Evolutionary conservation across 1,140 invertebrate genomes (phyloP), one percentile per base, ranked within the genome.

Genomic region (Bombus polaris): DNA sequence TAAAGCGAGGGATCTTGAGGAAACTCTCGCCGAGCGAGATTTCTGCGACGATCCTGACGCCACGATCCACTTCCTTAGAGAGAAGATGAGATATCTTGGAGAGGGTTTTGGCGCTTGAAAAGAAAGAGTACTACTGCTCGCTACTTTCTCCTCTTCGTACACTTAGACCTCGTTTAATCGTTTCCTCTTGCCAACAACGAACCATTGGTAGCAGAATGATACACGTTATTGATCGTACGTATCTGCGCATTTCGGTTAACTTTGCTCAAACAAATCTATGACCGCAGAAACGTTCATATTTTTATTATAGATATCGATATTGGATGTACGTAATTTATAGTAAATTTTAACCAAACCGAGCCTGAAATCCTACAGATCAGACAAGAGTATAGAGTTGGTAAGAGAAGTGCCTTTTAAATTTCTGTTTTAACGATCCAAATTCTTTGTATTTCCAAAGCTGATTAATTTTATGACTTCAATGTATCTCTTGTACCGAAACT

Each of bases 11-110:
- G 87, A 93, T 81, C 85, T 94, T 22, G 91, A 89, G n/a, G 91
- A 94, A 47, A 93, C 85, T 5, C 80, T 94, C 32, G 82, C 68
- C 1, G 94, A 94, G 74, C 90, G 90, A 70, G 91, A 94, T 82
- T 87, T 87, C 28, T 85, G 78, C 47, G 90, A 93, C 44, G 87
- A 91, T 70, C 88, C 92, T 10, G 92, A 90, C 62, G 91, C 91
- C 10, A 86, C 83, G 25, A 86, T 93, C 35, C 82, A 89, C 83
- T 87, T 89, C 42, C 68, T 92, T 47, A 88, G 86, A 44, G 87
- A 93, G 22, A 94, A 92, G 78, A 93, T 94, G 59, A 86, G 87
- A 57, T 59, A 75, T 44, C 44, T 93, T 42, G 83, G 90, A 10
- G 91, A 92, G n/a, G 78, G 88, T 35, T 92, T 89, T 28, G 39